Percentiles rank a stretch among this genome's conserved stretches.
Evolutionary conservation across 2,888 invertebrate genomes (phyloP).

Genomic region (Coleophora flavipennella): DNA sequence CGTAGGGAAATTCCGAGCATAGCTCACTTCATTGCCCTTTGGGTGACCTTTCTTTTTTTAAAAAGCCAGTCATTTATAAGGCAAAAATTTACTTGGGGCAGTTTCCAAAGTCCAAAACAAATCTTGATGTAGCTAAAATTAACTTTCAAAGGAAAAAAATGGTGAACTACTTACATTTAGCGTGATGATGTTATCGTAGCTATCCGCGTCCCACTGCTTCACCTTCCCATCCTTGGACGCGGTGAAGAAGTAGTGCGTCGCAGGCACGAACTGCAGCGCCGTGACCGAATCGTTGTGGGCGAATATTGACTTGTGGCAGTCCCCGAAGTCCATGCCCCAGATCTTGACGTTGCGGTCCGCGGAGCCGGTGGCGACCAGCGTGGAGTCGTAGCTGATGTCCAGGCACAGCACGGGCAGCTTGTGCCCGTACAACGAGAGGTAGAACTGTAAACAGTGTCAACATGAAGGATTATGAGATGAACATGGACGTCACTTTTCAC

Average conservation of each 20-base stretch:
- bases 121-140: no score
- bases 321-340: constrained; percentile 99
- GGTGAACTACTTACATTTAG: constrained; percentile 75
- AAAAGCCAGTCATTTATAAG: no score
- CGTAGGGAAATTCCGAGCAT: no score
- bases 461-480: no score
- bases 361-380: constrained; percentile 93
- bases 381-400: constrained; percentile 92
- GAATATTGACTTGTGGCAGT: constrained; percentile 95
- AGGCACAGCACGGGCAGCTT: constrained; percentile 93
- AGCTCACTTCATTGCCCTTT: no score
- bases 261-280: constrained; percentile 88
- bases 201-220: constrained; percentile 98
- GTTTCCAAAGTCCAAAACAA: no score
- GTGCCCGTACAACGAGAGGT: constrained; percentile 95
- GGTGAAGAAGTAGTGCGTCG: constrained; percentile 94
- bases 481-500: no score
- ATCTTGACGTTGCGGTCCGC: constrained; percentile 96
- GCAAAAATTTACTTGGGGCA: no score
- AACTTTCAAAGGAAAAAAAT: no score
- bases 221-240: constrained; percentile 94
- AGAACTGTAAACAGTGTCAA: constrained; percentile 76
- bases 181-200: constrained; percentile 90
- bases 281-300: constrained; percentile 97
- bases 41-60: no score